phyloP scores from a whole-genome alignment of 2,888 invertebrate species.

The Thecocarcelia acutangulata region DNA sequence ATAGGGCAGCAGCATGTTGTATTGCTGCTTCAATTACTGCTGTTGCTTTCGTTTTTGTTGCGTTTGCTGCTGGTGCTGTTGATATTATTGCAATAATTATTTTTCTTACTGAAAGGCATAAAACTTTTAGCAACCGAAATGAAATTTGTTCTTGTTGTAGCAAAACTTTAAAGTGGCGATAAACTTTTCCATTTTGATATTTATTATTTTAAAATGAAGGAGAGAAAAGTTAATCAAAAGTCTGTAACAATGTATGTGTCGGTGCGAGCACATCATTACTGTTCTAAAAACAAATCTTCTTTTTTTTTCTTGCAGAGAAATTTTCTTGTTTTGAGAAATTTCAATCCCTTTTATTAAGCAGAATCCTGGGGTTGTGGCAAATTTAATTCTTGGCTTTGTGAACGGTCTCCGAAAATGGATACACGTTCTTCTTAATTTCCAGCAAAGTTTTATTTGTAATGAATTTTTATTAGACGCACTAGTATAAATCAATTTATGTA shows the following conservation, averaged over 20 bases:
- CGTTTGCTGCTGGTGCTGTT: constrained; percentile 6
- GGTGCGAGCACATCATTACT: no score
- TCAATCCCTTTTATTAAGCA: no score
- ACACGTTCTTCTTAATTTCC: constrained; percentile 38
- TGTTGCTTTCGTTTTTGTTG: not conserved
- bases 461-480: constrained; percentile 54
- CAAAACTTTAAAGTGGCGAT: constrained; percentile 48
- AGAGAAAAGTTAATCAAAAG: not conserved
- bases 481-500: constrained; percentile 57
- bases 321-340: no score
- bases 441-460: constrained; percentile 29
- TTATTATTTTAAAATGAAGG: constrained; percentile 54
- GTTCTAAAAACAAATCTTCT: no score
- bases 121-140: constrained; percentile 53
- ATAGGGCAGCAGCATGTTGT: constrained; percentile 52
- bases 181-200: constrained; percentile 58
- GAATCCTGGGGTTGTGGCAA: not conserved
- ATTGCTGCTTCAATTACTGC: constrained; percentile 8
- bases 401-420: not conserved
- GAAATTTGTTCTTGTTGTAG: constrained; percentile 40
- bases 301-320: no score
- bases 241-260: constrained; percentile 5
- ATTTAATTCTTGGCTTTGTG: not conserved
- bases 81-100: constrained; percentile 47
- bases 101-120: constrained; percentile 54